Conservation (phyloP, 2,797 vertebrate genomes). For the Botia kubotai region DNA sequence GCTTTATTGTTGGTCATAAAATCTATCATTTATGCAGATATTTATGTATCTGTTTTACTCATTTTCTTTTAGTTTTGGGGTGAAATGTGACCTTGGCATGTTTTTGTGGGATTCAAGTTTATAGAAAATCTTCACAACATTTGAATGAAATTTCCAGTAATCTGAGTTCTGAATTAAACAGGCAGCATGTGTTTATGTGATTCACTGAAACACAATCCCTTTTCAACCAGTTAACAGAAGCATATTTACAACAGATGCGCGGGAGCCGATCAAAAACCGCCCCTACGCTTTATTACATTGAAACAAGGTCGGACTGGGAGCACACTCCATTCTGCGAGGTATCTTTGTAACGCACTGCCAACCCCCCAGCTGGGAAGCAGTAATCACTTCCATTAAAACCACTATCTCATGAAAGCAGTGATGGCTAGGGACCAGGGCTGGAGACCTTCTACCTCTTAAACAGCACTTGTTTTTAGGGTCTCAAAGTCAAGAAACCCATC, state of each 20-base stretch:
- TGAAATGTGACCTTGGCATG: background rate
- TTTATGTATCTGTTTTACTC: background rate
- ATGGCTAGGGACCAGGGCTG: conserved; percentile 18
- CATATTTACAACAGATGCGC: conserved; percentile 24
- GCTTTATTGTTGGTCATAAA: background rate
- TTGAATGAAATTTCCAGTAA: background rate
- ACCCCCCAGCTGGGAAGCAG: conserved; percentile 29
- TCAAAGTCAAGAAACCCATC: conserved; percentile 10
- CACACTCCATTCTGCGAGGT: conserved; percentile 11
- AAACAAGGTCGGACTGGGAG: conserved; percentile 27
- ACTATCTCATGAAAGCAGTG: conserved; percentile 50
- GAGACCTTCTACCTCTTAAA: conserved; percentile 15
- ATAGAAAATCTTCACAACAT: background rate
- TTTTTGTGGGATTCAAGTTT: background rate
- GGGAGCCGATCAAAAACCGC: conserved; percentile 18
- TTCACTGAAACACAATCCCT: background rate
- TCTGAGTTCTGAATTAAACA: conserved; percentile 2
- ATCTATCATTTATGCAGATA: background rate
- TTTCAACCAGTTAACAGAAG: conserved; percentile 24
- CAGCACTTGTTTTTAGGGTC: conserved; percentile 30
- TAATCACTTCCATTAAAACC: conserved; percentile 49
- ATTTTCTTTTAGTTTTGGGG: background rate
- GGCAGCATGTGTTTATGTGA: background rate
- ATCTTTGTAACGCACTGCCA: conserved; percentile 15
- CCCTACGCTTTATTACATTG: conserved; percentile 22